phyloP scores from a whole-genome alignment of 2,113 vertebrate species.

The Nycticryphes semicollaris region DNA sequence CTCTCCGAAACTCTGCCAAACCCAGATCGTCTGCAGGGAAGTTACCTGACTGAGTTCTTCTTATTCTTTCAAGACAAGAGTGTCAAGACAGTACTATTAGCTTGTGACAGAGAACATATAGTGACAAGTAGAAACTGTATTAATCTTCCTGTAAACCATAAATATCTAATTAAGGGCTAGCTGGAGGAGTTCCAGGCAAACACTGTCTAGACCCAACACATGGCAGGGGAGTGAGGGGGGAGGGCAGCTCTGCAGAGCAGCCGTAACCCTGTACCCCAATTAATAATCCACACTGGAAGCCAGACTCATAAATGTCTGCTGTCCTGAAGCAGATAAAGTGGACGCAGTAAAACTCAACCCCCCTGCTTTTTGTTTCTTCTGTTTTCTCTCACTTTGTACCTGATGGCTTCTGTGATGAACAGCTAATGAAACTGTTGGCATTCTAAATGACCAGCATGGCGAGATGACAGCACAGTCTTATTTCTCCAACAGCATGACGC shows the following conservation, averaged over 20 bases:
- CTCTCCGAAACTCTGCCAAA: conserved; percentile 86
- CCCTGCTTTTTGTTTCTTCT: background rate
- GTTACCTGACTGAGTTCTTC: conserved; percentile 93
- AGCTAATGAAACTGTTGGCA: background rate
- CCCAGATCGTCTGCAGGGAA: conserved; percentile 85
- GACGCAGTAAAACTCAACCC: background rate
- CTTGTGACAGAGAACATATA: background rate
- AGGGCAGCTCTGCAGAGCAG: background rate
- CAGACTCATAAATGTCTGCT: background rate
- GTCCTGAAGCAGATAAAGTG: background rate
- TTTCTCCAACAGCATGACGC: background rate
- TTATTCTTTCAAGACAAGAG: conserved; percentile 80
- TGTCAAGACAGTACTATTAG: background rate
- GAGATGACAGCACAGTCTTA: background rate
- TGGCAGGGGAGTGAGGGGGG: no score
- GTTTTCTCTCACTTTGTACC: background rate
- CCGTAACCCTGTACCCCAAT: background rate
- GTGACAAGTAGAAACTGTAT: background rate
- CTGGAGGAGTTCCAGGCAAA: background rate
- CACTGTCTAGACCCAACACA: background rate
- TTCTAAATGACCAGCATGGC: background rate
- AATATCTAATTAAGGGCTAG: background rate
- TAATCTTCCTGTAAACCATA: background rate
- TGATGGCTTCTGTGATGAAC: background rate
- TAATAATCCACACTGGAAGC: background rate